phyloP scores from a whole-genome alignment of 1,140 invertebrate genomes.

The Aphelenchoides besseyi region DNA sequence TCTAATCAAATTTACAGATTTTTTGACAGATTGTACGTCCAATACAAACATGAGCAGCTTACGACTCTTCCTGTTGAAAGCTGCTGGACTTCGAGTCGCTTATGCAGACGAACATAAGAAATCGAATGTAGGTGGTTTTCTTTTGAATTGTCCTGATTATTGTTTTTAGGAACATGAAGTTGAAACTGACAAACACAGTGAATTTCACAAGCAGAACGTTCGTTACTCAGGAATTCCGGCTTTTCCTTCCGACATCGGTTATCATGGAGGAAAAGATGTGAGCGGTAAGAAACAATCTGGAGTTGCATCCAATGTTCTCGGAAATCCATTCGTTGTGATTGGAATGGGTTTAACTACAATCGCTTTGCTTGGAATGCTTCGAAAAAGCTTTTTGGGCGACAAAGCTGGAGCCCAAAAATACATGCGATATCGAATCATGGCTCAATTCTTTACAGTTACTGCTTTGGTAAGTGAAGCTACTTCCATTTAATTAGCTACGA shows the following conservation, averaged over 20 bases:
- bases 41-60: too few species aligned
- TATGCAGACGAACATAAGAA: not conserved
- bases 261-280: conserved; percentile 25
- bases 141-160: not conserved
- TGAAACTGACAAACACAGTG: not conserved
- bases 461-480: conserved; percentile 46
- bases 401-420: conserved; percentile 45
- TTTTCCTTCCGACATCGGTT: conserved; percentile 50
- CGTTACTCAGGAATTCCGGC: conserved; percentile 24
- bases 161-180: not conserved
- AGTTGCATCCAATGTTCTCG: not conserved
- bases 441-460: conserved; percentile 53
- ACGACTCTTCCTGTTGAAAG: conserved; percentile 26
- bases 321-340: conserved; percentile 45
- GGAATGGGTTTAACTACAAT: conserved; percentile 50
- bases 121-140: not conserved
- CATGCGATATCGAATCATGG: conserved; percentile 56
- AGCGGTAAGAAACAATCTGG: not conserved
- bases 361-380: conserved; percentile 47
- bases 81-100: not conserved
- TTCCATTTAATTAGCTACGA: conserved; percentile 8
- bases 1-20: too few species aligned
- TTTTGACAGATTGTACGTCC: too few species aligned
- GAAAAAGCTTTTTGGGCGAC: conserved; percentile 41
- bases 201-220: not conserved